phyloP scores from a whole-genome alignment of 53 echinoderm and acorn worm species.

The Glandiceps talaboti region DNA sequence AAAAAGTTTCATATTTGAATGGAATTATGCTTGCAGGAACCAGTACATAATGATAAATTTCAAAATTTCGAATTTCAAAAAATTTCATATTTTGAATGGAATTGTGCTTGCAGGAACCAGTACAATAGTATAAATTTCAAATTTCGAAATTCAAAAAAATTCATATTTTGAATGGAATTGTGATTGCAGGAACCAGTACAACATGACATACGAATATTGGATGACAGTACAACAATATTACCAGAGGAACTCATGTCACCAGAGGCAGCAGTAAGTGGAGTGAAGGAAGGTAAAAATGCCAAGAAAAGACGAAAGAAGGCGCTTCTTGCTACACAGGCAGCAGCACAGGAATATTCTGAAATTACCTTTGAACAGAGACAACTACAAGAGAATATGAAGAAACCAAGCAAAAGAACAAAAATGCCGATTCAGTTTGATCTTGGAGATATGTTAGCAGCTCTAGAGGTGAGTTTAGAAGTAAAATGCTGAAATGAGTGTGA shows the following conservation, averaged over 20 bases:
- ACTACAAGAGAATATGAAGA: constrained; percentile 68
- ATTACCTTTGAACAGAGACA: constrained; percentile 62
- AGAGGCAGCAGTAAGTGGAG: constrained; percentile 45
- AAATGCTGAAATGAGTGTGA: too few species aligned
- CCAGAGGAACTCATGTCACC: constrained; percentile 63
- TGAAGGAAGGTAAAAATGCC: constrained; percentile 60
- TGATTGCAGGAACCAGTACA: not conserved
- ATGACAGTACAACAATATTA: constrained; percentile 25
- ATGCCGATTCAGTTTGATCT: constrained; percentile 87
- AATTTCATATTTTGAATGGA: too few species aligned
- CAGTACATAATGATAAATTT: too few species aligned
- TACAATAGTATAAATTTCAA: too few species aligned
- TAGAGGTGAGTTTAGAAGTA: constrained; percentile 38
- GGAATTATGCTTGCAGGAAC: too few species aligned
- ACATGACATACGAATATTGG: not conserved
- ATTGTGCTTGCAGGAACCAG: too few species aligned
- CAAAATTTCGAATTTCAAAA: too few species aligned
- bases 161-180: too few species aligned
- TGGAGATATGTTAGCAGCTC: constrained; percentile 58
- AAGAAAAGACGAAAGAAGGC: constrained; percentile 80
- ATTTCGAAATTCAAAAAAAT: too few species aligned
- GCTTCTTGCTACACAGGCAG: constrained; percentile 59
- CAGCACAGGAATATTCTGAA: constrained; percentile 84
- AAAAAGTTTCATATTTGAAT: too few species aligned
- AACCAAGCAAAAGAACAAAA: constrained; percentile 74